Evolutionary conservation across 2,113 vertebrate genomes (phyloP), one percentile per base, ranked within the genome.

Genomic region (Chionomys nivalis): DNA sequence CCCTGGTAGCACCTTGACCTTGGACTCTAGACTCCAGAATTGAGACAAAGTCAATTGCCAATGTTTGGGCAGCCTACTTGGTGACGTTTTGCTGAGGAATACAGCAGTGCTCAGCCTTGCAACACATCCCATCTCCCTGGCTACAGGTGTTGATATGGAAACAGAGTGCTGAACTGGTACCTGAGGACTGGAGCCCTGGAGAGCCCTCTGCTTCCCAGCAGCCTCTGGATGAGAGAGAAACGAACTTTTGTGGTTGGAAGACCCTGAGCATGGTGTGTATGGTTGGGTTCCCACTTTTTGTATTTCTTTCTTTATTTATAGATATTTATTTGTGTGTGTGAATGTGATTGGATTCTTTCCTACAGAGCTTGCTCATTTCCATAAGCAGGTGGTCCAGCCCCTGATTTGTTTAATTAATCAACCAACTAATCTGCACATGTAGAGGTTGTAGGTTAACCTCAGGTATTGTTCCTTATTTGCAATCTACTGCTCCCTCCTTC

Each of bases 261-360:
- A 39, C 70, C 28, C 87, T 90, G 90, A 97, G 90, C 77, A 96
- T 96, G 47, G 55, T 31, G 16, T 19, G 55, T 42, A 39, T 77
- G 58, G 36, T 31, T 44, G 68, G 58, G 14, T 77, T 94, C 95
- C 55, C 16, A 49, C 55, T 33, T 3, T 14, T 9, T 76, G 26
- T 28, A 11, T 76, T 23, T 76, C 23, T 76, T 23, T 75, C 39
- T 73, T 9, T 73, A 7, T 72, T 16, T 17, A 0, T 47, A 16
- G 47, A 7, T 78, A 7, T 33, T 5, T 78, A 33, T 49, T 58
- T 24, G 4, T 87, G 33, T 44, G 1, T 24, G 8, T 61, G 16
- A 36, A 24, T 81, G 17, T 70, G 73, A 36, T 33, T 70, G 31
- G 4, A 39, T 24, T 31, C 39, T 44, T 75, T 52, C 49, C 76